Base-by-base conservation (phyloP, 2,888 invertebrate genomes). In the Dryobota labecula region DNA sequence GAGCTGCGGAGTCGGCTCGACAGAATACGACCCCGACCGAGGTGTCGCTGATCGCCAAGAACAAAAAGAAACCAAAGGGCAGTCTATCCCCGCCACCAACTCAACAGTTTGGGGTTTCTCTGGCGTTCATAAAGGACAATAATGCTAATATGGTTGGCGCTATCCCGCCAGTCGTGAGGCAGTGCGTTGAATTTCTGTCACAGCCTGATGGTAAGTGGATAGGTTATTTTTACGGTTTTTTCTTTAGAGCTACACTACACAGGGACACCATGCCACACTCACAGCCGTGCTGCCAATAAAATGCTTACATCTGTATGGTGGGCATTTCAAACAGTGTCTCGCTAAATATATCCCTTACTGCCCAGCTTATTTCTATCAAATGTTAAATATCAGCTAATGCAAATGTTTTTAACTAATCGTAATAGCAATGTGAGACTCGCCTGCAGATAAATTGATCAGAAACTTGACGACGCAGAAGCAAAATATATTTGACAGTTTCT, bases 41-140 rank as follows among this genome's bases (percentile, higher is more conserved):
- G 41, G 84, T 79, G 6, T 45, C 84, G 0, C 53, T 71, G 2
- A 79, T 82, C 2, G 83, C 79, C 1, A 85, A 85, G 9, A 63
- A 82, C 0, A 82, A 81, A 53, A 75, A 73, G 20, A 73, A 71
- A 0, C 86, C 81, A 0, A 84, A 84, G 47, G 77, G 78, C 2
- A 90, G 89, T 20, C 82, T 93, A 2, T 90, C 90, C 0, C 93
- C 96, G 49, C 94, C 92, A 58, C 96, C 97, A 51, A 98, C 98
- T 9, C 98, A 99, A 91, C 99, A 99, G 94, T 99, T 99, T 94
- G 99, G 99, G 38, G 99, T 99, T 2, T 97, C 99, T 5, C 96
- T 99, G 70, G 97, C 98, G 89, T 99, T 98, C 92, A 99, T 99
- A 77, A 98, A 98, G 90, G 97, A 98, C 77, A 97, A 99, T 92